Evolutionary conservation across 2,113 vertebrate species (phyloP), one percentile per base, ranked within the genome.

Genomic region (Cromileptes altivelis): DNA sequence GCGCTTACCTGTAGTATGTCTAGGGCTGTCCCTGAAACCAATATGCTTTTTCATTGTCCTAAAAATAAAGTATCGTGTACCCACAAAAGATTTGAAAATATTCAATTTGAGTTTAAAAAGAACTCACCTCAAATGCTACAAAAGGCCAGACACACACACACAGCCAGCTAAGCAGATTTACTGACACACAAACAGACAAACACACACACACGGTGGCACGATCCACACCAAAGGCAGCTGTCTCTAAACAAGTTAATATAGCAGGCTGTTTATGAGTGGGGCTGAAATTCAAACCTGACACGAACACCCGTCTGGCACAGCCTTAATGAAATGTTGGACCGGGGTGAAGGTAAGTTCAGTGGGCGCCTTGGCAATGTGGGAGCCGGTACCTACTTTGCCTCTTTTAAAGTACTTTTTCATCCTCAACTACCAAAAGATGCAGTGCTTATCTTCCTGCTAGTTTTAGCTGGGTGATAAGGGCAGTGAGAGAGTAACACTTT

Each of bases 191-290:
- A 19, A 85, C 75, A 86, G 25, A 91, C 79, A 88, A 81, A 78
- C 70, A 80, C 84, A 76, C 74, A 76, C 74, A 82, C 80, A 85
- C 71, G 78, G 55, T 85, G 81, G 81, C 82, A 86, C 79, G 67
- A 90, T 83, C 78, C 83, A 80, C 85, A 78, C 70, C 67, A 83
- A 71, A 77, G 74, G 90, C 95, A 97, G 96, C 96, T 97, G 95
- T 96, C 94, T 89, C 86, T 93, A 95, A 96, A 95, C 95, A 92
- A 95, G 96, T 94, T 96, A 95, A 96, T 96, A 96, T 95, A 96
- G 96, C 94, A 94, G 81, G 91, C 94, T 96, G 95, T 96, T 96
- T 96, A 96, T 95, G 93, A 95, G 93, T 87, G 93, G 86, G 89
- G 91, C 85, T 94, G 95, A 96, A 96, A 96, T 88, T 89, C 75